Evolutionary conservation across 2,888 invertebrate genomes (phyloP).

Genomic region (Eudemis profundana): DNA sequence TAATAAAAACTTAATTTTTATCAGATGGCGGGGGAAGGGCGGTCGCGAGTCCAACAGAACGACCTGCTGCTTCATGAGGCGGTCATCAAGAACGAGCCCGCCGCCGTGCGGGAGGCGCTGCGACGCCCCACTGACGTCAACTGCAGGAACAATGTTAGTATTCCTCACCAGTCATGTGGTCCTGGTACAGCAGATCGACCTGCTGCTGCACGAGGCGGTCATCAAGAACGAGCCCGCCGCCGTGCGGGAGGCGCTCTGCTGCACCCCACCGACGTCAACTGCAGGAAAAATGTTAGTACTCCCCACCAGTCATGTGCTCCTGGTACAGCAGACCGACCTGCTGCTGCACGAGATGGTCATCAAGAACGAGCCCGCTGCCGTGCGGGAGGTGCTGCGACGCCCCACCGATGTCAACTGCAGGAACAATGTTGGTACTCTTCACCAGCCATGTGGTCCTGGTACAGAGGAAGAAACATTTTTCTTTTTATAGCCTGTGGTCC

Average conservation of each 20-base stretch:
- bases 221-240: neutral
- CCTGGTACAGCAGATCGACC: slow-evolving; percentile 87
- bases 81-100: slow-evolving; percentile 90
- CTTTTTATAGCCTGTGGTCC: too few species aligned
- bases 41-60: slow-evolving; percentile 86
- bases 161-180: neutral
- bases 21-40: slow-evolving; percentile 67
- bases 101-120: slow-evolving; percentile 87
- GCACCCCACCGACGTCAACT: slow-evolving; percentile 87
- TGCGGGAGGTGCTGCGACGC: slow-evolving; percentile 82
- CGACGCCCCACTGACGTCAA: slow-evolving; percentile 88
- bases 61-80: slow-evolving; percentile 90
- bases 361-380: neutral
- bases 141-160: slow-evolving; percentile 89
- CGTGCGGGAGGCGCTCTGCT: slow-evolving; percentile 79
- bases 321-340: neutral
- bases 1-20: neutral
- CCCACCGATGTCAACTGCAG: slow-evolving; percentile 85
- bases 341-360: neutral
- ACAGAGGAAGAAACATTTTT: too few species aligned
- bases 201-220: slow-evolving; percentile 1
- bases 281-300: slow-evolving; percentile 13
- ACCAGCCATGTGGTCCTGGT: neutral
- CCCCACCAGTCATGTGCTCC: neutral
- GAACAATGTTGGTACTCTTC: neutral